A percentile compares a stretch with the other conserved stretches of the same genome.
Evolutionary conservation across 2,888 invertebrate species (phyloP).

Genomic region (Galerucella pusilla): DNA sequence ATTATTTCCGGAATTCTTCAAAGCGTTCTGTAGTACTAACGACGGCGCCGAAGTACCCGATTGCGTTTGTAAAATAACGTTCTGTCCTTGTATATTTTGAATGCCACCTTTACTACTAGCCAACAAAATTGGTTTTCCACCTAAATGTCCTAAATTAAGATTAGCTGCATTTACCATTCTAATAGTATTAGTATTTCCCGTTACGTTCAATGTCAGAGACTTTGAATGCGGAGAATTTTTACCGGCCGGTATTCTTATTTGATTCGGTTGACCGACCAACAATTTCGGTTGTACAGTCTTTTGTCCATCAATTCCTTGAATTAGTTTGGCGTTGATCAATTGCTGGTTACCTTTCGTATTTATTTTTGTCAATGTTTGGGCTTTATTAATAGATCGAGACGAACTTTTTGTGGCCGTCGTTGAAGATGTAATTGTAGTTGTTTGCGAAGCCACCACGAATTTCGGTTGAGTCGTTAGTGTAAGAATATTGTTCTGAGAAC

Average conservation of each 20-base stretch:
- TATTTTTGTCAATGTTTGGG: slow-evolving; percentile 56
- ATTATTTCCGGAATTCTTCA: slow-evolving; percentile 39
- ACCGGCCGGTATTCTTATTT: slow-evolving; percentile 55
- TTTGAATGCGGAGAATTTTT: slow-evolving; percentile 48
- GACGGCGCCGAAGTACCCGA: slow-evolving; percentile 49
- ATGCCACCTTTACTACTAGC: slow-evolving; percentile 65
- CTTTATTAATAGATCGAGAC: slow-evolving; percentile 46
- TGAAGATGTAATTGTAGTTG: slow-evolving; percentile 52
- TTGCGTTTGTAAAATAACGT: slow-evolving; percentile 64
- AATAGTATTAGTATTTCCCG: slow-evolving; percentile 59
- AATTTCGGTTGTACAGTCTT: slow-evolving; percentile 54
- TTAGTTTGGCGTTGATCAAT: slow-evolving; percentile 66
- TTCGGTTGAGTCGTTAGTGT: slow-evolving; percentile 61
- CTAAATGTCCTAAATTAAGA: slow-evolving; percentile 68
- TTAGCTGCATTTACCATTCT: slow-evolving; percentile 68
- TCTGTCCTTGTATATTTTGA: slow-evolving; percentile 63
- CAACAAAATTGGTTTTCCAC: slow-evolving; percentile 70
- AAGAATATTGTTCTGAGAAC: slow-evolving; percentile 67
- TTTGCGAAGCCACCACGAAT: slow-evolving; percentile 59
- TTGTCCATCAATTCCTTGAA: slow-evolving; percentile 58
- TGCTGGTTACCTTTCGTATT: slow-evolving; percentile 63
- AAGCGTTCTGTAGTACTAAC: slow-evolving; percentile 57
- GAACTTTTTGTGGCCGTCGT: slow-evolving; percentile 51
- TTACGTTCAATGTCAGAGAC: slow-evolving; percentile 53
- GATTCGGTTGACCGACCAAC: slow-evolving; percentile 56